These are phyloP conservation scores for Heliornis fulica DNA, from an alignment of 2,113 vertebrate species.

Conservation along the genomic window DNA sequence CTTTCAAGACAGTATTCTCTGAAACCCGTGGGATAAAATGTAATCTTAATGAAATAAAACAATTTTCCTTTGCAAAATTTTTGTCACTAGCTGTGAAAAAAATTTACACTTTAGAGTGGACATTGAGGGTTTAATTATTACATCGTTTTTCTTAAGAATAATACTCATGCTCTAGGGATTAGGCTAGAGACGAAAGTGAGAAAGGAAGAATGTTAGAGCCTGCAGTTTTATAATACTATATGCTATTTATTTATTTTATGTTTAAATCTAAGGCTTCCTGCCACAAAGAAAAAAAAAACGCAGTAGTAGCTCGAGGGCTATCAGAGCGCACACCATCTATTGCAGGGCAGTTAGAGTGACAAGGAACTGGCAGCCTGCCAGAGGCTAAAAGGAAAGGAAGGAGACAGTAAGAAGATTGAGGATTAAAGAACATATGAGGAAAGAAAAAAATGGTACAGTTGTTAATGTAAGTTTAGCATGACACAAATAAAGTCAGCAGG, in stretches of 20 bases:
- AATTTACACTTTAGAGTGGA: not conserved
- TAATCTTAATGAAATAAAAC: not conserved
- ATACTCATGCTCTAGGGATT: not conserved
- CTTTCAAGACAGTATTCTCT: not conserved
- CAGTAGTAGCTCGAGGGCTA: not conserved
- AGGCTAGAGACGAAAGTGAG: not conserved
- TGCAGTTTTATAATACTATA: not conserved
- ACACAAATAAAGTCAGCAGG: not conserved
- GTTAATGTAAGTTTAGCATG: not conserved
- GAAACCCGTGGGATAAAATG: not conserved
- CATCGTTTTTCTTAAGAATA: not conserved
- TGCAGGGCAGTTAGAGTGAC: not conserved
- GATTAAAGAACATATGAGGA: not conserved
- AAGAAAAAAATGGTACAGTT: not conserved
- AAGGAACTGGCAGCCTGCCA: not conserved
- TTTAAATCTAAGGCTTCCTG: slow-evolving; percentile 7
- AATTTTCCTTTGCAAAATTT: not conserved
- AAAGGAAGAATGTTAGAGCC: not conserved
- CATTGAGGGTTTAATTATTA: not conserved
- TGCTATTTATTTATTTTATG: slow-evolving; percentile 23
- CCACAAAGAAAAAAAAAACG: not conserved
- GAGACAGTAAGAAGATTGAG: not conserved
- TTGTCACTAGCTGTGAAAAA: not conserved
- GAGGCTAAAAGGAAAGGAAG: not conserved
- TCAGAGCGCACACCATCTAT: not conserved